Conservation (phyloP, 2,888 invertebrate genomes). For the Diabrotica balteata region DNA sequence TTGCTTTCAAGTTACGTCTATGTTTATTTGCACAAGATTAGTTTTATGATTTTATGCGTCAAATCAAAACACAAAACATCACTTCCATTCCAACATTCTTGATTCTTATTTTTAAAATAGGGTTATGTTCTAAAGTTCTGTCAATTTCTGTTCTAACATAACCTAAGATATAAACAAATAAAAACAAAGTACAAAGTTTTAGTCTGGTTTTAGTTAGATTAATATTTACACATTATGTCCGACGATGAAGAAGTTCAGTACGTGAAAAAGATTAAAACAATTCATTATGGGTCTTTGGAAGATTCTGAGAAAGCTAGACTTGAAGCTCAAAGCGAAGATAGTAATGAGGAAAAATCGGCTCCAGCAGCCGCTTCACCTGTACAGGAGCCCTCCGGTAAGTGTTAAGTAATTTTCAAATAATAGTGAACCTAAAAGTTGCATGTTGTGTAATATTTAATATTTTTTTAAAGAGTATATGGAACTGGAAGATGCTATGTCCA, state of each 20-base stretch:
- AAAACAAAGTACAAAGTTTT: not conserved
- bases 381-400: conserved; percentile 70
- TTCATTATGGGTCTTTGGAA: conserved; percentile 91
- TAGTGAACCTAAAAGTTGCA: not conserved
- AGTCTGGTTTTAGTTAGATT: not conserved
- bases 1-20: too few relatives aligned
- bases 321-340: conserved; percentile 66
- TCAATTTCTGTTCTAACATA: not conserved
- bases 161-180: not conserved
- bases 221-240: conserved; percentile 67
- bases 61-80: too few relatives aligned
- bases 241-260: conserved; percentile 83
- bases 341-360: conserved; percentile 63
- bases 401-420: conserved; percentile 23
- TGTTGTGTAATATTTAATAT: not conserved
- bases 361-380: conserved; percentile 68
- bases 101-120: too few relatives aligned
- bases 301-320: conserved; percentile 80
- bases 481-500: conserved; percentile 83
- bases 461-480: conserved; percentile 75
- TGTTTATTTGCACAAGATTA: too few relatives aligned
- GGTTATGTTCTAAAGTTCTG: too few relatives aligned
- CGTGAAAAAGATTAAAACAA: conserved; percentile 76
- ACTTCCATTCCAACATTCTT: too few relatives aligned
- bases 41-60: too few relatives aligned